Base-by-base conservation (phyloP, 2,888 invertebrate species). In the Sarcophaga carnaria region DNA sequence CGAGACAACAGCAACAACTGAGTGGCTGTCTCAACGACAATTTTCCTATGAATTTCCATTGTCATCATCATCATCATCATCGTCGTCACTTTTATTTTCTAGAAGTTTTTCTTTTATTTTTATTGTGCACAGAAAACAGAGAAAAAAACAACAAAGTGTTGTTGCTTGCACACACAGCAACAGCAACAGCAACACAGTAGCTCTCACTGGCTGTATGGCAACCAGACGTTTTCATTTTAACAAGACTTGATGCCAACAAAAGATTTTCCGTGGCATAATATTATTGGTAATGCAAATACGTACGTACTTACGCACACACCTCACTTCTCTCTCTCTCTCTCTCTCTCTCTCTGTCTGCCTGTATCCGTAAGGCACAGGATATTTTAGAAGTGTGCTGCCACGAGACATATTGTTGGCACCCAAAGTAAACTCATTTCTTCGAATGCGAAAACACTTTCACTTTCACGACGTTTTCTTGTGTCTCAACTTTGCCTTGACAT, bases 401-500 rank as follows among this genome's bases (percentile, higher is more conserved):
- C 54, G 4, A 12, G 17, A 54, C 54, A 54, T 4, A 54, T 17
- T 54, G 54, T 54, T 54, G 54, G 37, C 37, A 37, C 10, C 37
- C 37, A 37, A 37, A 37, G 37, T 37, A 10, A 1, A 10, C 10
- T 10, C 10, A 37, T 25, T 83, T 64, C 27, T 71, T 78, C 63
- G 11, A 59, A 66, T 69, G 20, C 22, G 72, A 83, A 76, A 75
- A 82, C 81, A 89, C 89, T 89, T 88, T 88, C 87, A 74, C 74
- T 80, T 84, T 64, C 81, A 37, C 3, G 2, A 37, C 37, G 37
- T 37, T 37, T 37, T 37, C 10, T 37, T 14, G 22, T 25, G 3
- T 2, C 6, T 37, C 6, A 22, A 47, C 79, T 79, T 83, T 64
- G 67, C 75, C 85, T 86, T 89, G 88, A 83, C 88, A 87, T 84